These are phyloP conservation scores for Apistogramma diplotaenia DNA, from an alignment of 2,113 vertebrate species.

Conservation along the genomic window DNA sequence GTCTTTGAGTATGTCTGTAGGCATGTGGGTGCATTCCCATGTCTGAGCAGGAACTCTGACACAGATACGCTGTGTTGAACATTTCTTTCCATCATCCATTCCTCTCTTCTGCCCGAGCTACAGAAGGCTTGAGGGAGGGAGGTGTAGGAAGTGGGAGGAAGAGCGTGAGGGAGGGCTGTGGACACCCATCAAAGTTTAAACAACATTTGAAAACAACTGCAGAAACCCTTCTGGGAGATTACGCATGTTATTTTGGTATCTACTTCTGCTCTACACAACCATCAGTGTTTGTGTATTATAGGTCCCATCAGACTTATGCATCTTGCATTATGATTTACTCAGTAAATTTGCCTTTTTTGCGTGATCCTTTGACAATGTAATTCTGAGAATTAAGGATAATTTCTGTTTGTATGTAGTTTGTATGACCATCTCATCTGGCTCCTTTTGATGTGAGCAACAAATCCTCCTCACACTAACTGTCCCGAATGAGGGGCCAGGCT, in stretches of 20 bases:
- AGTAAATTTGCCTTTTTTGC: neutral
- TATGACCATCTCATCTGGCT: too few species aligned
- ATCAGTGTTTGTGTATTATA: neutral
- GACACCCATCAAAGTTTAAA: constrained; percentile 48
- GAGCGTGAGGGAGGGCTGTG: constrained; percentile 26
- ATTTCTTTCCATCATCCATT: constrained; percentile 24
- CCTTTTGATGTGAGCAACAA: too few species aligned
- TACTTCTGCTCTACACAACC: neutral
- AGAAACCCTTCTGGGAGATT: constrained; percentile 20
- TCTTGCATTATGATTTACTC: neutral
- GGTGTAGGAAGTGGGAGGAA: constrained; percentile 48
- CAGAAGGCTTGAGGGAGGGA: constrained; percentile 56
- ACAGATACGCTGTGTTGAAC: constrained; percentile 19
- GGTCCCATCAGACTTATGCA: neutral
- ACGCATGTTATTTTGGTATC: constrained; percentile 7
- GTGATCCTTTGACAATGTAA: neutral
- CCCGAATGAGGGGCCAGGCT: neutral
- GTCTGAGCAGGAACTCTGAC: constrained; percentile 62
- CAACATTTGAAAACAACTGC: constrained; percentile 38
- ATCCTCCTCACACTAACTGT: neutral
- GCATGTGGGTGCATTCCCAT: constrained; percentile 57
- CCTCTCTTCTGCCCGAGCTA: constrained; percentile 33
- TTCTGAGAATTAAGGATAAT: neutral
- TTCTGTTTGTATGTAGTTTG: neutral
- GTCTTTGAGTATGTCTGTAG: constrained; percentile 25